Base-by-base conservation (phyloP, 2,888 invertebrate genomes). In the Macrophya alboannulata region DNA sequence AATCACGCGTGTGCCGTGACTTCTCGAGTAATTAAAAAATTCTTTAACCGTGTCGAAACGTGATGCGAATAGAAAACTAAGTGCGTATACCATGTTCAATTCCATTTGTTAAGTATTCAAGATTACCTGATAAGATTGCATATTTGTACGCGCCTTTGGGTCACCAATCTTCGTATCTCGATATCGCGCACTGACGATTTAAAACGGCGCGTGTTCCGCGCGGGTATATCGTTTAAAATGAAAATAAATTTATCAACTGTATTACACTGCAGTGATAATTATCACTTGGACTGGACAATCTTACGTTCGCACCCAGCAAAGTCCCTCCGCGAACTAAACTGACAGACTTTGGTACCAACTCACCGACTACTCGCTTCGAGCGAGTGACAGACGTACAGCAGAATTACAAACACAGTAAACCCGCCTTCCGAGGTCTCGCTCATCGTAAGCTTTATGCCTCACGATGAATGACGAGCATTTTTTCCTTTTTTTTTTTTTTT, bases 321-420 rank as follows among this genome's bases (percentile, higher is more conserved):
- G 48, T 68, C 68, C 0, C 83, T 68, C 45, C 68, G 83, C 83
- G 83, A 48, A 83, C 83, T 83, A 40, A 82, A 82, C 81, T 82
- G 82, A 83, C 48, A 31, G 45, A 83, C 81, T 77, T 21, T 31
- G 77, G 17, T 77, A 43, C 79, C n/a, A 81, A 79, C 79, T 81
- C 81, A 40, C 59, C 43, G 81, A 81, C 81, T 62, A 81, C 81
- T 62, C 62, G 62, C 62, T 81, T 21, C 51, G 21, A 81, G 62
- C 81, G 37, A 81, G 25, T 81, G 81, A 81, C 81, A 81, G 81
- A 62, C 81, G 81, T 59, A 77, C 37, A 55, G 37, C n/a, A 43
- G 62, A 81, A 62, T 81, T 21, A 81, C 81, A 21, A 51, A 62
- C 62, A 21, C 59, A 79, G 59, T 77, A 77, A 77, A 68, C 31